phyloP scores from a whole-genome alignment of 1,140 invertebrate genomes.

The Cherax quadricarinatus region DNA sequence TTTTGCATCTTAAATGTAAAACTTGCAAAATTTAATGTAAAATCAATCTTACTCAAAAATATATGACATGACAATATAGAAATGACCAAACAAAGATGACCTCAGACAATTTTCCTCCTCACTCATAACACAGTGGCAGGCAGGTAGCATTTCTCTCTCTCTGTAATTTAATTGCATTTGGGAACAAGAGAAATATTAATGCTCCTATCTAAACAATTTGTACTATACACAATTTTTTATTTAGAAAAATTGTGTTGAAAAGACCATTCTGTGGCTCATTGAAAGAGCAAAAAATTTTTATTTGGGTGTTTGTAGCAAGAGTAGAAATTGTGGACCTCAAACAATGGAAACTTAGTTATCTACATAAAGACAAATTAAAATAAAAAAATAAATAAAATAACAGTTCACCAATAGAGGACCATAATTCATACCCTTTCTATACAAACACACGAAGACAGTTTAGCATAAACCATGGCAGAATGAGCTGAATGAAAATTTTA shows the following conservation, averaged over 20 bases:
- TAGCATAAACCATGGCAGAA: conserved; percentile 44
- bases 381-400: conserved; percentile 24
- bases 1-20: neutral
- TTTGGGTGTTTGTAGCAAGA: conserved; percentile 32
- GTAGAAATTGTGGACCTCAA: conserved; percentile 32
- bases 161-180: conserved; percentile 35
- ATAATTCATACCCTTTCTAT: conserved; percentile 35
- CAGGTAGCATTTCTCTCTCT: conserved; percentile 41
- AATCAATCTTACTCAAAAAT: neutral
- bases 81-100: conserved; percentile 1
- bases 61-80: neutral
- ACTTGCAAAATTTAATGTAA: neutral
- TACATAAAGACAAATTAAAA: neutral
- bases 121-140: conserved; percentile 50
- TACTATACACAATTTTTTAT: conserved; percentile 67
- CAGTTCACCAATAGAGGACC: conserved; percentile 24
- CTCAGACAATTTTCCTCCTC: conserved; percentile 12
- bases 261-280: conserved; percentile 48
- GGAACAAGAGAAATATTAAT: conserved; percentile 63
- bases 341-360: neutral
- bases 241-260: conserved; percentile 59
- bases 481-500: conserved; percentile 39
- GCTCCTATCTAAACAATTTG: conserved; percentile 66
- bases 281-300: conserved; percentile 52
- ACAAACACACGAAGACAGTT: conserved; percentile 41